A percentile compares a stretch with the other conserved stretches of the same genome.
These are phyloP conservation scores for Alosa sapidissima DNA, from an alignment of 2,797 vertebrate species.

Conservation along the genomic window DNA sequence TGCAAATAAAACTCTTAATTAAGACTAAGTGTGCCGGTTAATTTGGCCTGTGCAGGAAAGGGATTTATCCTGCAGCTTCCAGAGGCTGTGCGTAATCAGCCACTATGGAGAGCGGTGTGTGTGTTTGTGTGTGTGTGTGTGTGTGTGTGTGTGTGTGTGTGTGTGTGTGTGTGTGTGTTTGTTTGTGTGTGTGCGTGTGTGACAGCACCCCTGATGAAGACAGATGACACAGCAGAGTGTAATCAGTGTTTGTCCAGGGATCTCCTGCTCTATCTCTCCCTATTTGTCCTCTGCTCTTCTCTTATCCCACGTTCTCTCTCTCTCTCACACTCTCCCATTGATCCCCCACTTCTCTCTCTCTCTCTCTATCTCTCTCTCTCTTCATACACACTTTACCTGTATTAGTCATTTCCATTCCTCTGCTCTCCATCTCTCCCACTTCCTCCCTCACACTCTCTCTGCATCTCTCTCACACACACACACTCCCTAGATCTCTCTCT, in stretches of 20 bases:
- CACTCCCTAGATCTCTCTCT: not conserved
- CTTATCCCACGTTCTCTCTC: conserved; percentile 15
- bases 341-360: too few relatives aligned
- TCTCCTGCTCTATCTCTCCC: conserved; percentile 6
- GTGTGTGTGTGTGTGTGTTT: not conserved
- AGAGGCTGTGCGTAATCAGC: not conserved
- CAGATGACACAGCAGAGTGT: conserved; percentile 35
- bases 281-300: not conserved
- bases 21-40: not conserved
- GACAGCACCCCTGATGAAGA: conserved; percentile 46
- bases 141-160: conserved; percentile 19
- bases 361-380: not conserved
- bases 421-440: not conserved
- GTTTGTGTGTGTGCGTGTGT: conserved; percentile 17
- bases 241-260: conserved; percentile 42
- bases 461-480: not conserved
- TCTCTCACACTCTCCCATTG: not conserved
- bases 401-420: not conserved
- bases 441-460: not conserved
- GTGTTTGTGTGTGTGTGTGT: not conserved
- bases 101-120: not conserved
- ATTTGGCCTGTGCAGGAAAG: not conserved
- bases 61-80: not conserved
- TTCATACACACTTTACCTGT: not conserved
- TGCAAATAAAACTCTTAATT: not conserved